Evolutionary conservation across 2,113 vertebrate species (phyloP).

Genomic region (Oplegnathus fasciatus): DNA sequence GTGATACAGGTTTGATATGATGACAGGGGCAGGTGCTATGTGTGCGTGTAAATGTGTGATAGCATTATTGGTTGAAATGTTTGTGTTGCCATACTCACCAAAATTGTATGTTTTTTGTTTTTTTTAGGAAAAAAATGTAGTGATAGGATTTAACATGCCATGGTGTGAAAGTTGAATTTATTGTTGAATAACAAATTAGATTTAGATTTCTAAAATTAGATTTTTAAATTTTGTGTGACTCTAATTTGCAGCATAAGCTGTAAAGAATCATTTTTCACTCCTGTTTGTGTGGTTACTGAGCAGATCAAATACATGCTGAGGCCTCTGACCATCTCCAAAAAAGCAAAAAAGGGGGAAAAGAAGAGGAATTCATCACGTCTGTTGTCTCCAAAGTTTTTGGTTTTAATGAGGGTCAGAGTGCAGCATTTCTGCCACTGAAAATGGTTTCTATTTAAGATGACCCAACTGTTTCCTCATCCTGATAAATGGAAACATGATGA

Average conservation of each 20-base stretch:
- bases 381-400: slow-evolving; percentile 41
- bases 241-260: no score
- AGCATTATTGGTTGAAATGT: neutral
- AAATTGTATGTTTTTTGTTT: neutral
- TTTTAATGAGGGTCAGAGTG: slow-evolving; percentile 59
- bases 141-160: neutral
- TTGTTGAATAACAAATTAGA: neutral
- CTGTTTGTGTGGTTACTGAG: neutral
- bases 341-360: neutral
- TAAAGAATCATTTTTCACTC: neutral
- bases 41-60: neutral
- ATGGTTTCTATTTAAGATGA: slow-evolving; percentile 42
- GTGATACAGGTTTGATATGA: neutral
- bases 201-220: neutral
- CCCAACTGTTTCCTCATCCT: neutral
- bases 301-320: slow-evolving; percentile 12
- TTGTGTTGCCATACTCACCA: neutral
- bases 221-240: neutral
- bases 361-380: slow-evolving; percentile 40
- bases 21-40: neutral
- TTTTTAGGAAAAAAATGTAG: no score
- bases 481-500: no score
- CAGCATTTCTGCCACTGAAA: slow-evolving; percentile 37
- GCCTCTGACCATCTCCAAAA: slow-evolving; percentile 15
- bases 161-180: neutral